Conservation (phyloP, 2,113 vertebrate species). For the Athene noctua region DNA sequence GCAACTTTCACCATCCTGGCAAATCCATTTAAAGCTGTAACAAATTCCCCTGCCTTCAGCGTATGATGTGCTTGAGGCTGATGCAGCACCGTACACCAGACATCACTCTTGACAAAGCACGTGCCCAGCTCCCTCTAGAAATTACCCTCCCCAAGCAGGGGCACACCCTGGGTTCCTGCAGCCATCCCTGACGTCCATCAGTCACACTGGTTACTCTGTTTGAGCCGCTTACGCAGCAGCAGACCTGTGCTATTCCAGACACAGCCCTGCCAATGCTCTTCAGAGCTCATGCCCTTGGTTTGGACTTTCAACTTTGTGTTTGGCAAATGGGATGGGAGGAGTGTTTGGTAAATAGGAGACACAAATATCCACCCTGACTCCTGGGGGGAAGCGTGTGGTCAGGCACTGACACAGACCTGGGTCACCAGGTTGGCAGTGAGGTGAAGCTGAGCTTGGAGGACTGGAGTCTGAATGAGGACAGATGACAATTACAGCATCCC, state of each 20-base stretch:
- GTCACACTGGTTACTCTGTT: background rate
- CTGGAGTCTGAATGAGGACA: background rate
- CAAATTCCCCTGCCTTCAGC: background rate
- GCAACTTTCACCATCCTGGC: background rate
- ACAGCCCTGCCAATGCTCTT: background rate
- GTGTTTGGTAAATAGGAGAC: background rate
- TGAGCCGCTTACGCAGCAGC: too few species aligned
- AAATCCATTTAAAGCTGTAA: background rate
- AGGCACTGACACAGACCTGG: background rate
- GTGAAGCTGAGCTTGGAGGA: background rate
- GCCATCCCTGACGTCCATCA: background rate
- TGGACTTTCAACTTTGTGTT: background rate
- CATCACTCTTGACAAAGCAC: too few species aligned
- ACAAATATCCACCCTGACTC: background rate
- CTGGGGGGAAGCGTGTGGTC: rapidly evolving
- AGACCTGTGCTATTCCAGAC: too few species aligned
- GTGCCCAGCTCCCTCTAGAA: background rate
- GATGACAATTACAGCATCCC: too few species aligned
- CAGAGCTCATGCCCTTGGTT: background rate
- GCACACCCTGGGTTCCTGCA: background rate
- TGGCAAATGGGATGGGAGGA: background rate
- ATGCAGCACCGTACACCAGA: rapidly evolving
- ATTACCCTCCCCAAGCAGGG: background rate
- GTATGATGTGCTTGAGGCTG: background rate
- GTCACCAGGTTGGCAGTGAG: background rate